These are phyloP conservation scores for Acheta domesticus DNA, from an alignment of 2,888 invertebrate genomes.

Conservation along the genomic window DNA sequence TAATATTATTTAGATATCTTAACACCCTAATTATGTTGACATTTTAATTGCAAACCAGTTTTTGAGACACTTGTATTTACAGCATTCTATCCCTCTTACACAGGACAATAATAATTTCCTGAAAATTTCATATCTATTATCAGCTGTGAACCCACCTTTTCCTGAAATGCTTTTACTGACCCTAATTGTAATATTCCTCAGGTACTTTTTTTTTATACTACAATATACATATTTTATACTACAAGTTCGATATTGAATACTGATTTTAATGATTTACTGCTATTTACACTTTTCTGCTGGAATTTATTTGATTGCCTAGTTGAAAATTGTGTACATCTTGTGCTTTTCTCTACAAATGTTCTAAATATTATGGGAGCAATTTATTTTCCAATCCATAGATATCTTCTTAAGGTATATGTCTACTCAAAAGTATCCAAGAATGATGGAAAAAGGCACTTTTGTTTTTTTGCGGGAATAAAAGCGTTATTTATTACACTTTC, in stretches of 20 bases:
- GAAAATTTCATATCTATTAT: neutral
- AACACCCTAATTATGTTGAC: too few species aligned
- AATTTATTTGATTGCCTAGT: neutral
- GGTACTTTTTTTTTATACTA: neutral
- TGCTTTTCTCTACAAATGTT: slow-evolving; percentile 22
- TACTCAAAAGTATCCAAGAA: too few species aligned
- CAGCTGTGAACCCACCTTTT: neutral
- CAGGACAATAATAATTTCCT: neutral
- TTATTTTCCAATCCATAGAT: neutral
- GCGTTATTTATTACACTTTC: too few species aligned
- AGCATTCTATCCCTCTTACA: too few species aligned
- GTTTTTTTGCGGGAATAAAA: too few species aligned
- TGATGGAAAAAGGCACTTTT: too few species aligned
- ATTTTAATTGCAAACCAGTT: too few species aligned
- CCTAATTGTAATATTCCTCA: neutral
- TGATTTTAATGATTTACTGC: neutral
- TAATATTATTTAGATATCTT: too few species aligned
- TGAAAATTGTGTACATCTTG: slow-evolving; percentile 18
- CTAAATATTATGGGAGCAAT: neutral
- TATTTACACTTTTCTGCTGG: neutral
- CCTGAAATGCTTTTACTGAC: neutral
- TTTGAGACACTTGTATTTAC: too few species aligned
- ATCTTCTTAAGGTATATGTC: too few species aligned
- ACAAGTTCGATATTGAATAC: neutral
- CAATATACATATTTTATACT: neutral